phyloP scores from a whole-genome alignment of 2,888 invertebrate species.

The Diogma glabrata region DNA sequence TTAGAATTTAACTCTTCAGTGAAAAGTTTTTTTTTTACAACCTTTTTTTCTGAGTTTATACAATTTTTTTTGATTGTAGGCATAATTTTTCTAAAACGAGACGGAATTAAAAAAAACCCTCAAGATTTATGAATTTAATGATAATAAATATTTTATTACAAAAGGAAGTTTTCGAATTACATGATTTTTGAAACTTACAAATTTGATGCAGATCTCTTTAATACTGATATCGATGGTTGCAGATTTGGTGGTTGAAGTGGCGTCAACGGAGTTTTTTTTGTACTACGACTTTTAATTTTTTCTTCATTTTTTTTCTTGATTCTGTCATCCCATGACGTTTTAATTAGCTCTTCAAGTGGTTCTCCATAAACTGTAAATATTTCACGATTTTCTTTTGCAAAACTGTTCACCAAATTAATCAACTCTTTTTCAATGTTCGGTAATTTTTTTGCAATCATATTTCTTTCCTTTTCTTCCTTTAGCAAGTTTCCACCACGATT shows the following conservation, averaged over 20 bases:
- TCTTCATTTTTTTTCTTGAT: constrained; percentile 31
- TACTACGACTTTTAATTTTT: constrained; percentile 34
- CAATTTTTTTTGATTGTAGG: too few relatives aligned
- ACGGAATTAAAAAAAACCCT: too few relatives aligned
- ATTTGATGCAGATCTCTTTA: background rate
- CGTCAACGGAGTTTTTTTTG: constrained; percentile 13
- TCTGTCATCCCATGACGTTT: constrained; percentile 47
- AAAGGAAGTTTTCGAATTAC: too few relatives aligned
- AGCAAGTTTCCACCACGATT: constrained; percentile 80
- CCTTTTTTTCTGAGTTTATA: too few relatives aligned
- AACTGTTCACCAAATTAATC: constrained; percentile 41
- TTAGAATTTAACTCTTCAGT: too few relatives aligned
- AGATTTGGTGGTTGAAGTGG: background rate
- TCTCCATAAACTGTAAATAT: constrained; percentile 52
- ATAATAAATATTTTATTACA: too few relatives aligned
- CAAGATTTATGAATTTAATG: too few relatives aligned
- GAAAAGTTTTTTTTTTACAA: too few relatives aligned
- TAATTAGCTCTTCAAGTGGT: constrained; percentile 48
- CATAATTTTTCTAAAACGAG: too few relatives aligned
- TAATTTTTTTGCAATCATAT: constrained; percentile 54
- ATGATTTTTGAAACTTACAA: constrained; percentile 2
- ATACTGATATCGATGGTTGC: background rate
- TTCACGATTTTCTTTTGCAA: constrained; percentile 41
- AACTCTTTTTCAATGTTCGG: constrained; percentile 63
- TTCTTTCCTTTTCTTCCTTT: constrained; percentile 79